phyloP scores from a whole-genome alignment of 2,888 invertebrate genomes.

The Caenorhabditis sp. region DNA sequence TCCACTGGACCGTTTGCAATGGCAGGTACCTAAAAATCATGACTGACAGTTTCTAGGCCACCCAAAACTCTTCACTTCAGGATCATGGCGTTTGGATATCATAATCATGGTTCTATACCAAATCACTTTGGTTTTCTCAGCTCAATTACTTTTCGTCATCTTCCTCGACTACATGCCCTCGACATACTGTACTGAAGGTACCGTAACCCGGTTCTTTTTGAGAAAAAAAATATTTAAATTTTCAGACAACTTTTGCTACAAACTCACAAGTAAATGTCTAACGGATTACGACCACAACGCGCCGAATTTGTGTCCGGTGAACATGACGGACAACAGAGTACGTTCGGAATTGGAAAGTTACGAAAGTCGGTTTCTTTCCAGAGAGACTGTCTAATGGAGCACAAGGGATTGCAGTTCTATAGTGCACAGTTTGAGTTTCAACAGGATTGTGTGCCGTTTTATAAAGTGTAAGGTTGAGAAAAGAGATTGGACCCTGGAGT shows the following conservation, averaged over 20 bases:
- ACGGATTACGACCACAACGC: slow-evolving; percentile 52
- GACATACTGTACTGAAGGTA: slow-evolving; percentile 47
- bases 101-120: slow-evolving; percentile 60
- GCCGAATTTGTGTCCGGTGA: slow-evolving; percentile 40
- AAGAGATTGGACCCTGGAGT: no score
- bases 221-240: background rate
- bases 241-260: slow-evolving; percentile 57
- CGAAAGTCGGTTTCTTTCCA: slow-evolving; percentile 2
- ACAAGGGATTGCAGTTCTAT: slow-evolving; percentile 43
- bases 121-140: slow-evolving; percentile 58
- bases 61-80: slow-evolving; percentile 10
- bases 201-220: background rate
- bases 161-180: slow-evolving; percentile 65
- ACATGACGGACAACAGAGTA: background rate
- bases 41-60: background rate
- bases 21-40: background rate
- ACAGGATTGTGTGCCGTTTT: slow-evolving; percentile 44
- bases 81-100: slow-evolving; percentile 63
- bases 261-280: slow-evolving; percentile 54
- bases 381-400: slow-evolving; percentile 41
- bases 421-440: slow-evolving; percentile 63
- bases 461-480: background rate
- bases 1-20: slow-evolving; percentile 14
- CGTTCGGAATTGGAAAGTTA: background rate
- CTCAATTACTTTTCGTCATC: slow-evolving; percentile 58